phyloP scores from a whole-genome alignment of 2,888 invertebrate genomes.

The Pristionchus entomophagus region DNA sequence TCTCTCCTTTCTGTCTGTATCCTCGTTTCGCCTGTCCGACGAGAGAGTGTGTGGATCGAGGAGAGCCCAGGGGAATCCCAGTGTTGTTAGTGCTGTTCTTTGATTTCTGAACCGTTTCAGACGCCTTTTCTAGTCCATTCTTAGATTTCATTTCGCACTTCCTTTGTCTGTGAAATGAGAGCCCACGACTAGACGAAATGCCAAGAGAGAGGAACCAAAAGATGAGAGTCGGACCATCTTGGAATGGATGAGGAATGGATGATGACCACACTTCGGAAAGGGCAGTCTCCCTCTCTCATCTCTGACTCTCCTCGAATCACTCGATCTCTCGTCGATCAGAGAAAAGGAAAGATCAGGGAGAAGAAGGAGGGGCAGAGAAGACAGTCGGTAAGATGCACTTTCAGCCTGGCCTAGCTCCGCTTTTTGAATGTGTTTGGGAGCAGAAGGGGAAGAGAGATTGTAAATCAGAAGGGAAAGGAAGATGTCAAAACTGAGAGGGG shows the following conservation, averaged over 20 bases:
- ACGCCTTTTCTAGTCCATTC: no score
- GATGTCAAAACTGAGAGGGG: not conserved
- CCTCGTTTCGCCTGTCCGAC: no score
- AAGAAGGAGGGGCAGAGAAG: no score
- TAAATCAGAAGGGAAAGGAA: not conserved
- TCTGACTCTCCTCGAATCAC: not conserved
- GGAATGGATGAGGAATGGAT: not conserved
- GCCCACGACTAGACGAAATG: no score
- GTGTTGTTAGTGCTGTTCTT: no score
- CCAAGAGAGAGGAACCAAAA: not conserved
- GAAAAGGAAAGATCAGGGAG: not conserved
- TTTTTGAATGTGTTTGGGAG: not conserved
- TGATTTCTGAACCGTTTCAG: no score
- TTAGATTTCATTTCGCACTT: not conserved
- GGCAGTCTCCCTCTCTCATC: not conserved
- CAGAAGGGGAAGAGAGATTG: not conserved
- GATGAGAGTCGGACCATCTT: not conserved
- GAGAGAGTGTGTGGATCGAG: no score
- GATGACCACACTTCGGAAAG: not conserved
- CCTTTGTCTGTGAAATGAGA: no score
- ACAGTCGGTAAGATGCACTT: no score
- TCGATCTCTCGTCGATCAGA: not conserved
- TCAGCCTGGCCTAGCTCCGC: not conserved
- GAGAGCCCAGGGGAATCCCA: no score
- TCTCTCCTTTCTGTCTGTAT: no score